Evolutionary conservation across 1,140 invertebrate species (phyloP), one percentile per base, ranked within the genome.

Genomic region (Pachypeltis micranthus): DNA sequence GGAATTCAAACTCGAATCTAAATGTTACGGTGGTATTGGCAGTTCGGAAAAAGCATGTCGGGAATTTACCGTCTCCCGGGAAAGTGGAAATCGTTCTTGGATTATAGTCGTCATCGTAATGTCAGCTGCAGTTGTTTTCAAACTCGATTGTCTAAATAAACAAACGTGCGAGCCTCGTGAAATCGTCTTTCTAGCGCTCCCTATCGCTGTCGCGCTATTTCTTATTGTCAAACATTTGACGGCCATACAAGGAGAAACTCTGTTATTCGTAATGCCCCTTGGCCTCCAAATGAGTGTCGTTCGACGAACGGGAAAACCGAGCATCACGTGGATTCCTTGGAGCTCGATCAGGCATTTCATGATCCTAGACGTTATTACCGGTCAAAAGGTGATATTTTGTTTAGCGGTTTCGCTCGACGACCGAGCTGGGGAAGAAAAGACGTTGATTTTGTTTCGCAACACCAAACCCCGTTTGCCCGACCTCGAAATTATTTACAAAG

Each of bases 331-430:
- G 7, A 31, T 59, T 19, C 57, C 57, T 34, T 59, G 57, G 57
- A 16, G 24, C n/a, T n/a, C 19, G n/a, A 59, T 59, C 26, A 28
- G 16, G 16, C 10, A 59, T 25, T 59, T 59, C 27, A 29, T 59
- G 26, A 31, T 59, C 3, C 4, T 59, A 14, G 57, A 59, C 27
- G 57, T 29, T n/a, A 59, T 59, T 28, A 59, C 24, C 16, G 26
- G 57, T 2, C 57, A 59, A 19, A 59, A 59, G 19, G 57, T 59
- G 28, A 59, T 31, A 29, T 31, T 31, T n/a, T 59, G 26, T 31
- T 31, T 59, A 23, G 57, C 57, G 1, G 27, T 59, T n/a, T 7
- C 26, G n/a, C n/a, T 59, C n/a, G 4, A 34, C 1, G 29, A 59
- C 3, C 19, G 12, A 7, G 27, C 26, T 4, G 27, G 23, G n/a